These are phyloP conservation scores for Gonatopus flavifemur DNA, from an alignment of 1,140 invertebrate genomes.

Conservation along the genomic window DNA sequence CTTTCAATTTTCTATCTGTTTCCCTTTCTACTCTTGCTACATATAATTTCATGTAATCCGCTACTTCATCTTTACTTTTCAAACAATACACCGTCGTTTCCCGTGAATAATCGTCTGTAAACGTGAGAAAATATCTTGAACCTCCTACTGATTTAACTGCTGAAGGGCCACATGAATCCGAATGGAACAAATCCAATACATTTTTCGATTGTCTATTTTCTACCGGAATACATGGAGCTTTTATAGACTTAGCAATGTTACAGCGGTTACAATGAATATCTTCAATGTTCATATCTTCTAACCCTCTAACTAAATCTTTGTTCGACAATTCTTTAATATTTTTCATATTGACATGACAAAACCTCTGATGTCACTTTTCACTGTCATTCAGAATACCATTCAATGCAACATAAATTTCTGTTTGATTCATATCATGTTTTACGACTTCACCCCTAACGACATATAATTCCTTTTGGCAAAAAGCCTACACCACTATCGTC, in stretches of 20 bases:
- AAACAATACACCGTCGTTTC: constrained; percentile 5
- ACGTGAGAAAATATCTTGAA: constrained; percentile 1
- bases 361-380: constrained; percentile 1
- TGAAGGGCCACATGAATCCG: constrained; percentile 9
- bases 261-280: neutral
- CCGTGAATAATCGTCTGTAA: constrained; percentile 10
- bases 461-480: too few species aligned
- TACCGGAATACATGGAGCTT: neutral
- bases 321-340: neutral
- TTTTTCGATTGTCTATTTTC: neutral
- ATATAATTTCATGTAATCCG: neutral
- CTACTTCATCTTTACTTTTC: constrained; percentile 7
- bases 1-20: neutral
- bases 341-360: constrained; percentile 3
- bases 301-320: neutral
- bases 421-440: neutral
- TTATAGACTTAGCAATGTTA: constrained; percentile 3
- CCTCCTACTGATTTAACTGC: neutral
- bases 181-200: constrained; percentile 7
- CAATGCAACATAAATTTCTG: neutral
- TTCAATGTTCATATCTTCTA: neutral
- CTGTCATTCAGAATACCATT: neutral
- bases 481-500: neutral
- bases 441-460: neutral
- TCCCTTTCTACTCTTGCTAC: neutral